phyloP scores from a whole-genome alignment of 2,113 vertebrate genomes.

The Holacanthus passer region DNA sequence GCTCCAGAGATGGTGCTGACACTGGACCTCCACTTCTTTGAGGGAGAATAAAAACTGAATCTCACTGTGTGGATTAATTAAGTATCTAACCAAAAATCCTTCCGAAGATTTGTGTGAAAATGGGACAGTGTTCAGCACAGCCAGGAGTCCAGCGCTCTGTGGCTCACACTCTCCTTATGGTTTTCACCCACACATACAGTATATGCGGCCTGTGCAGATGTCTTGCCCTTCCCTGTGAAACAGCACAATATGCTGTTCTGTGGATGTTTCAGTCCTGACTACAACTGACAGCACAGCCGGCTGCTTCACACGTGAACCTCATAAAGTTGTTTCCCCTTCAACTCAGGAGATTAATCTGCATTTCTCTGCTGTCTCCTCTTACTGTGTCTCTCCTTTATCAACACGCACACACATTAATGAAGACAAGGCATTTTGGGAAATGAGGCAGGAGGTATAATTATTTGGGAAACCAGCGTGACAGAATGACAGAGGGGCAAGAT shows the following conservation, averaged over 20 bases:
- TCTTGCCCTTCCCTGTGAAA: slow-evolving; percentile 49
- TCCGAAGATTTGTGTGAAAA: not conserved
- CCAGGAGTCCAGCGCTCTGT: not conserved
- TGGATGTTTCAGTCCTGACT: slow-evolving; percentile 56
- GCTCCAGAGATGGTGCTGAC: not conserved
- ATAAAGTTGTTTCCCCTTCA: slow-evolving; percentile 65
- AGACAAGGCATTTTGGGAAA: slow-evolving; percentile 48
- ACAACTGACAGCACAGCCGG: slow-evolving; percentile 61
- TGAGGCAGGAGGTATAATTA: slow-evolving; percentile 65
- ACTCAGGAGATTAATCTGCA: slow-evolving; percentile 68
- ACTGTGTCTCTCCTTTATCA: slow-evolving; percentile 57
- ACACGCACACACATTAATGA: not conserved
- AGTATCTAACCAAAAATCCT: not conserved
- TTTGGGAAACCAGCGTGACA: slow-evolving; percentile 62
- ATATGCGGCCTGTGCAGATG: slow-evolving; percentile 23
- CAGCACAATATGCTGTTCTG: slow-evolving; percentile 35
- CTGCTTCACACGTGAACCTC: slow-evolving; percentile 74
- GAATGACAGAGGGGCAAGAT: slow-evolving; percentile 61
- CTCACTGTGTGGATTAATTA: not conserved
- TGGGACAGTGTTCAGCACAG: not conserved
- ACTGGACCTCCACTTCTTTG: not conserved
- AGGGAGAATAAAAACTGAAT: not conserved
- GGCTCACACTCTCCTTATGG: not conserved
- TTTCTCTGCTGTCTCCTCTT: slow-evolving; percentile 73
- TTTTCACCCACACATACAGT: not conserved